Percentiles rank a stretch among this genome's conserved stretches.
phyloP scores from a whole-genome alignment of 2,113 vertebrate genomes.

The Caretta caretta region DNA sequence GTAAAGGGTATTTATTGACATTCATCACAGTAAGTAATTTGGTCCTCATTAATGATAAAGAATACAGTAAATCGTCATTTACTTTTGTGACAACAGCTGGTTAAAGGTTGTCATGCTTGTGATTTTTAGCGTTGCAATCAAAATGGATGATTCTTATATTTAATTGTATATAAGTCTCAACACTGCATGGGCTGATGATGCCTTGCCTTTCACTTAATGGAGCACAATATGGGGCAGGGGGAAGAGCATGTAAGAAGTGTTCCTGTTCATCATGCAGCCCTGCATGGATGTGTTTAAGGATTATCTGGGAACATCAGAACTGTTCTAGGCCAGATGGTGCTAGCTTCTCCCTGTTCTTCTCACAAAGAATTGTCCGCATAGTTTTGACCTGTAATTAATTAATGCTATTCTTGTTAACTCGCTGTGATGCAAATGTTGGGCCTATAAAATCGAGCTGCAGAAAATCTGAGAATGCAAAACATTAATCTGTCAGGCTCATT shows the following conservation, averaged over 20 bases:
- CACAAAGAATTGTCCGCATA: background rate
- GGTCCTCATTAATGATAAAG: constrained; percentile 66
- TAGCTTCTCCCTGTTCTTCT: background rate
- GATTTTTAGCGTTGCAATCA: background rate
- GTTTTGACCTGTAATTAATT: background rate
- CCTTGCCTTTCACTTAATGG: background rate
- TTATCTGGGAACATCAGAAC: background rate
- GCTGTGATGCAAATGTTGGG: background rate
- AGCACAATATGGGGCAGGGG: background rate
- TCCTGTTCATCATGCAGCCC: fast-evolving
- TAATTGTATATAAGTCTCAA: background rate
- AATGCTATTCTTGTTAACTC: background rate
- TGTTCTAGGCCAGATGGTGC: background rate
- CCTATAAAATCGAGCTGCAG: background rate
- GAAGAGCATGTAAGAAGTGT: background rate
- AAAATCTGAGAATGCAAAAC: background rate
- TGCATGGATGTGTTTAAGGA: background rate
- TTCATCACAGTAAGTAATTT: constrained; percentile 57
- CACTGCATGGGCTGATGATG: background rate
- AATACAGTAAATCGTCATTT: constrained; percentile 52
- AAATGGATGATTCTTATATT: constrained; percentile 34
- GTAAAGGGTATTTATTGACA: constrained; percentile 57
- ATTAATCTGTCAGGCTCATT: background rate
- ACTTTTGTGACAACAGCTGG: constrained; percentile 55
- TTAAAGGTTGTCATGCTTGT: constrained; percentile 40